Evolutionary conservation across 2,888 invertebrate genomes (phyloP).

Genomic region (Pherbina coryleti): DNA sequence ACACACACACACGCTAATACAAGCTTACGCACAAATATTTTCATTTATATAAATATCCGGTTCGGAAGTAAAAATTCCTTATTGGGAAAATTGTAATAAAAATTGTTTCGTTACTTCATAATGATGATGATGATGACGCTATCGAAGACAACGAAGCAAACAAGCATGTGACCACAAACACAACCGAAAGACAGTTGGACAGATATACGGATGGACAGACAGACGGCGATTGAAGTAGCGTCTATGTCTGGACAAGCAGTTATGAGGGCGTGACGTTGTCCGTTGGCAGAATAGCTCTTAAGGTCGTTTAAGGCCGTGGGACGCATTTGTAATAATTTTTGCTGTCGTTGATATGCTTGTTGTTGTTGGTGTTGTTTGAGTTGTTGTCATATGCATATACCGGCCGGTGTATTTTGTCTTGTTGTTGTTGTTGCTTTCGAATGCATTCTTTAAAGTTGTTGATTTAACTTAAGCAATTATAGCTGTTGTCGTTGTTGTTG

Average conservation of each 20-base stretch:
- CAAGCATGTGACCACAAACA: background rate
- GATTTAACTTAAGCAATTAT: no score
- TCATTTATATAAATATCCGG: constrained; percentile 35
- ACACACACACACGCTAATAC: background rate
- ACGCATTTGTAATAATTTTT: background rate
- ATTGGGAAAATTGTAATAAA: constrained; percentile 19
- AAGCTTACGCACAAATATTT: background rate
- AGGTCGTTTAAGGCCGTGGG: constrained; percentile 6
- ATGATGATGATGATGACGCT: constrained; percentile 1
- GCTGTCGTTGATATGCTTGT: background rate
- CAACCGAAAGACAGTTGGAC: background rate
- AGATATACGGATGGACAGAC: background rate
- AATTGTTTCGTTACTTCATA: background rate
- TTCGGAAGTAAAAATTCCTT: constrained; percentile 36
- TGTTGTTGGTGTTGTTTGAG: constrained; percentile 20
- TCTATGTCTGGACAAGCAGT: background rate
- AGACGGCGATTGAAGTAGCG: background rate
- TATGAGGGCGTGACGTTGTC: background rate
- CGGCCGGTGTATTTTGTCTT: background rate
- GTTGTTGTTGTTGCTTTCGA: background rate
- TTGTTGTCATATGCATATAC: constrained; percentile 15
- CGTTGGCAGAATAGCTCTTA: background rate
- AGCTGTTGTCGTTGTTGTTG: background rate
- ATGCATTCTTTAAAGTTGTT: background rate
- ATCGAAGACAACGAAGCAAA: background rate